Evolutionary conservation across 2,888 invertebrate genomes (phyloP).

Genomic region (Hybos culiciformis): DNA sequence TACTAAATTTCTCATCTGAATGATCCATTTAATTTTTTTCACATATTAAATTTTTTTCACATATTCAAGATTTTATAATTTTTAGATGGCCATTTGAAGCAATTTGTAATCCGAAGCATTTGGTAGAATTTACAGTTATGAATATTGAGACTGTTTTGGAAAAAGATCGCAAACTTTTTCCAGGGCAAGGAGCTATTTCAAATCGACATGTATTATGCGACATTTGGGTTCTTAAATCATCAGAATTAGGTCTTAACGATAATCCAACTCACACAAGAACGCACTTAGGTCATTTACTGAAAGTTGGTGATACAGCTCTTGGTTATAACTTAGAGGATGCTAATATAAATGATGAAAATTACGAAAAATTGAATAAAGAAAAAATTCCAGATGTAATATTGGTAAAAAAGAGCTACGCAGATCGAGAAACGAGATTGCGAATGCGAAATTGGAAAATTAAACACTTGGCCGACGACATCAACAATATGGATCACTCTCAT

Average conservation of each 20-base stretch:
- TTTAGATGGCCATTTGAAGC: conserved; percentile 72
- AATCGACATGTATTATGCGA: conserved; percentile 81
- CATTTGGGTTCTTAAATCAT: conserved; percentile 82
- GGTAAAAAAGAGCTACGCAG: conserved; percentile 84
- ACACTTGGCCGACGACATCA: conserved; percentile 60
- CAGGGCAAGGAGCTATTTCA: conserved; percentile 80
- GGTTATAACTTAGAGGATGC: conserved; percentile 84
- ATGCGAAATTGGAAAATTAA: conserved; percentile 83
- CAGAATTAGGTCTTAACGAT: conserved; percentile 69
- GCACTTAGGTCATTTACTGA: conserved; percentile 86
- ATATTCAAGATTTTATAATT: conserved; percentile 76
- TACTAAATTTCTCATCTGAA: background rate
- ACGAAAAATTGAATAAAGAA: conserved; percentile 63
- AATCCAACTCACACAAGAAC: conserved; percentile 76
- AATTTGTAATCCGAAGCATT: conserved; percentile 80
- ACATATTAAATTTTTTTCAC: conserved; percentile 47
- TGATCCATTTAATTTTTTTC: background rate
- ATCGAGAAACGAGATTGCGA: conserved; percentile 53
- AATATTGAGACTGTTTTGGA: conserved; percentile 56
- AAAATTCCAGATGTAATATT: conserved; percentile 79
- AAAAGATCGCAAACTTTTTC: conserved; percentile 62
- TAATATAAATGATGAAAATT: conserved; percentile 80
- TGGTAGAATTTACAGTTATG: conserved; percentile 88
- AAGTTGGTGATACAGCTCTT: conserved; percentile 82
- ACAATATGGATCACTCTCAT: conserved; percentile 46